Evolutionary conservation across 2,888 invertebrate species (phyloP).

Genomic region (Patella depressa): DNA sequence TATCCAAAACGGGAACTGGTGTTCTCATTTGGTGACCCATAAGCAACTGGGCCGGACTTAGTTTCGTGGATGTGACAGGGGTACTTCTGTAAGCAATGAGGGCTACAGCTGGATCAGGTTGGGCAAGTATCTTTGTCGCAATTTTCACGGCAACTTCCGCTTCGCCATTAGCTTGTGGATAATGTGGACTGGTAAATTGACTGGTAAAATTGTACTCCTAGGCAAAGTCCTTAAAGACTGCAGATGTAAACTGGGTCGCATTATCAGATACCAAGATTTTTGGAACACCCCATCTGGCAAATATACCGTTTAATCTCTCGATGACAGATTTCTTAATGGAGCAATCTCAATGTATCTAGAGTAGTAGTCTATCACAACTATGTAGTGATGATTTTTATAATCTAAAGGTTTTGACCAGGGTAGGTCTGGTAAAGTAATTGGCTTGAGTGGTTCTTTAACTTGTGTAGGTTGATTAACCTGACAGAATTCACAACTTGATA

Average conservation of each 20-base stretch:
- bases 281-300: conserved; percentile 10
- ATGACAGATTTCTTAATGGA: neutral
- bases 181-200: neutral
- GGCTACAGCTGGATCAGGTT: neutral
- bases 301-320: neutral
- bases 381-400: neutral
- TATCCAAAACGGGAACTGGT: neutral
- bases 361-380: neutral
- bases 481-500: too few relatives aligned
- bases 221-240: neutral
- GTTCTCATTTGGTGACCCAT: neutral
- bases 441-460: too few relatives aligned
- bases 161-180: conserved; percentile 10
- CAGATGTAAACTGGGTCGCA: neutral
- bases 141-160: neutral
- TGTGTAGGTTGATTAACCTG: too few relatives aligned
- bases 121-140: neutral
- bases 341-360: conserved; percentile 5
- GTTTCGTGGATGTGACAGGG: neutral
- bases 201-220: neutral
- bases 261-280: neutral
- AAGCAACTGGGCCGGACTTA: conserved; percentile 5
- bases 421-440: neutral
- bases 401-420: conserved; percentile 1
- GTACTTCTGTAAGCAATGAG: conserved; percentile 8